Base-by-base conservation (phyloP, 2,888 invertebrate species). In the Pinctada fucata region DNA sequence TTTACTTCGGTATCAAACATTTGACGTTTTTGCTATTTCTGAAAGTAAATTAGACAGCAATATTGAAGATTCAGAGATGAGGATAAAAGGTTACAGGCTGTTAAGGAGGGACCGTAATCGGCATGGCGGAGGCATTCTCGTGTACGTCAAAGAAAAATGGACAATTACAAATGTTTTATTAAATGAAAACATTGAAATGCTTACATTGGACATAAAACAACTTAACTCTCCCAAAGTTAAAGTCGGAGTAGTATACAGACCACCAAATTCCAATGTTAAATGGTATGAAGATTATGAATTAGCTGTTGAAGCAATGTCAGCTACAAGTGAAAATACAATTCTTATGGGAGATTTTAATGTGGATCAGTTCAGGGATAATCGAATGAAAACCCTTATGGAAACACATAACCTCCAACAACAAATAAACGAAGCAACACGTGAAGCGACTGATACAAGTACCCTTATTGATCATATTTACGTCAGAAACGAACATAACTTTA, bases 401-500 rank as follows among this genome's bases (percentile, higher is more conserved):
- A 51, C 58, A 1, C n/a, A 72, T n/a, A 72, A 71, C 51, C 45
- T 65, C 4, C 10, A 49, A 8, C 76, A 76, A 48, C 58, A 63
- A 50, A 76, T 76, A 8, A 50, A 65, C 13, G 65, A 72, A 10
- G 65, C 66, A 31, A 31, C 31, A 6, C 69, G 64, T 49, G 8
- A 66, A 8, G 74, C 51, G 16, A 45, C 66, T 67, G 74, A 66
- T 13, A 49, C 67, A 31, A 47, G 47, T 31, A 69, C 63, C 6
- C 58, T 63, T 4, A 75, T 75, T n/a, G 69, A 75, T 48, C 69
- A 75, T n/a, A 69, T 75, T 31, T 75, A 58, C 47, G 75, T 75
- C 4, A 52, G 52, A 69, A 68, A 48, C 70, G 6, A 50, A 8
- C 50, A 10, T 3, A 16, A n/a, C 6, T 3, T 47, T 8, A 31